Percentiles rank a stretch among this genome's conserved stretches.
These are phyloP conservation scores for Drosophila asahinai DNA, from an alignment of 1,140 invertebrate genomes.

Conservation along the genomic window DNA sequence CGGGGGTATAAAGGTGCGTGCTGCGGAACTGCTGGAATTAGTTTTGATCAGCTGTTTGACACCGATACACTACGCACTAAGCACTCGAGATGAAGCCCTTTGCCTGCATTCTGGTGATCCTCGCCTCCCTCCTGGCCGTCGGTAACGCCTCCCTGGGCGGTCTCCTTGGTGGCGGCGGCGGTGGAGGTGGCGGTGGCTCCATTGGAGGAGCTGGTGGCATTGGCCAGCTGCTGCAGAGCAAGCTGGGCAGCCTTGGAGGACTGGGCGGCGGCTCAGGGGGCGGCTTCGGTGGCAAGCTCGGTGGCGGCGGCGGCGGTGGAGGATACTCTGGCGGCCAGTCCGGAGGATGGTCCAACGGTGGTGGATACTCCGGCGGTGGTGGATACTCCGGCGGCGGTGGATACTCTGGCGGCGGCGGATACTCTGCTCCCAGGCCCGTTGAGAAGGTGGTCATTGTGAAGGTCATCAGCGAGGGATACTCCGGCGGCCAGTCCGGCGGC, in stretches of 20 bases:
- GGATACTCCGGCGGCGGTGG: constrained; percentile 51
- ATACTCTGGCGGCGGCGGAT: constrained; percentile 42
- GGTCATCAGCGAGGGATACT: constrained; percentile 53
- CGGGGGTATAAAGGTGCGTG: constrained; percentile 65
- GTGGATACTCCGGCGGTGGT: constrained; percentile 28
- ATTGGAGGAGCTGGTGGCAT: constrained; percentile 57
- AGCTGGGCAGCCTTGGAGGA: constrained; percentile 55
- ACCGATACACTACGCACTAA: constrained; percentile 20
- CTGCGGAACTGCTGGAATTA: constrained; percentile 50
- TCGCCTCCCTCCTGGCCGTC: constrained; percentile 62
- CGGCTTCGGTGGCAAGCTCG: constrained; percentile 36
- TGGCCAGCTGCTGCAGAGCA: constrained; percentile 62
- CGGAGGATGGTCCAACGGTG: constrained; percentile 48
- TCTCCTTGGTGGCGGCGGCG: constrained; percentile 65
- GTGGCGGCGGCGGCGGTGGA: constrained; percentile 40
- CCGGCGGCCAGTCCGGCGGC: constrained; percentile 22
- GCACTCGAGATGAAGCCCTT: constrained; percentile 71
- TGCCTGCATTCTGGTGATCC: constrained; percentile 71
- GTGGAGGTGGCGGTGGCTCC: constrained; percentile 60
- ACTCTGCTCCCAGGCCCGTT: constrained; percentile 38
- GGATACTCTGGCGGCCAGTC: constrained; percentile 40
- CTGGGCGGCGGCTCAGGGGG: constrained; percentile 36
- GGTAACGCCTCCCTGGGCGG: constrained; percentile 60
- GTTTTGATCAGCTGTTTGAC: constrained; percentile 65
- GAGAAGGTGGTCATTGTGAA: constrained; percentile 69